Evolutionary conservation across 2,888 invertebrate genomes (phyloP).

Genomic region (Xestobium rufovillosum): DNA sequence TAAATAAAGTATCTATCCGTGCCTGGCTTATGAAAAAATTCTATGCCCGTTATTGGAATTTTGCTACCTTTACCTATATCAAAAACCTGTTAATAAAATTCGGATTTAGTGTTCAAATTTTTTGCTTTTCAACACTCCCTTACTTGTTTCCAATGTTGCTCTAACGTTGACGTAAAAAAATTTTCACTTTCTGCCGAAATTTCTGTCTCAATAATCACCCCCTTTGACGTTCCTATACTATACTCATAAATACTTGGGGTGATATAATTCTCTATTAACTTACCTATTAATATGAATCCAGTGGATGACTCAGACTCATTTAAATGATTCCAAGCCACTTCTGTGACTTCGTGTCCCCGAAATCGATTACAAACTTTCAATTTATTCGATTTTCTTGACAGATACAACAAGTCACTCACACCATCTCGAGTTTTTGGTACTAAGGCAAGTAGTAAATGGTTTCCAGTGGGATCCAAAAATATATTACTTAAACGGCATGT

Average conservation of each 20-base stretch:
- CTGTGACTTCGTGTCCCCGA: constrained; percentile 76
- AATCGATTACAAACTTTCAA: constrained; percentile 60
- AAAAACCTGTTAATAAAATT: constrained; percentile 58
- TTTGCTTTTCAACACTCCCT: too few relatives aligned
- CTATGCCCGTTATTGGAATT: constrained; percentile 80
- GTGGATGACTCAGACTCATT: constrained; percentile 64
- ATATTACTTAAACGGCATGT: constrained; percentile 57
- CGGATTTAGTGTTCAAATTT: too few relatives aligned
- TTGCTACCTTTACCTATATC: constrained; percentile 74
- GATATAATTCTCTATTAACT: constrained; percentile 9
- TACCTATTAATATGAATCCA: constrained; percentile 69
- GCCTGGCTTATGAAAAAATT: constrained; percentile 67
- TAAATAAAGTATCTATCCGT: constrained; percentile 73
- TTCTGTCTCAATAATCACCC: constrained; percentile 85
- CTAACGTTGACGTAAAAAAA: constrained; percentile 65
- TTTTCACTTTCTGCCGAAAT: constrained; percentile 74
- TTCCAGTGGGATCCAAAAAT: constrained; percentile 80
- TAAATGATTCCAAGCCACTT: constrained; percentile 81
- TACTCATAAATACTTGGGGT: constrained; percentile 68
- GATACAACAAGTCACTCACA: constrained; percentile 69
- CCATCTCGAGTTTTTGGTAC: constrained; percentile 51
- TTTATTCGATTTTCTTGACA: constrained; percentile 69
- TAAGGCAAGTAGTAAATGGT: constrained; percentile 74
- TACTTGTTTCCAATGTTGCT: constrained; percentile 82
- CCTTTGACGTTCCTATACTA: constrained; percentile 80